Evolutionary conservation across 2,888 invertebrate genomes (phyloP).

Genomic region (Julus scandinavius): DNA sequence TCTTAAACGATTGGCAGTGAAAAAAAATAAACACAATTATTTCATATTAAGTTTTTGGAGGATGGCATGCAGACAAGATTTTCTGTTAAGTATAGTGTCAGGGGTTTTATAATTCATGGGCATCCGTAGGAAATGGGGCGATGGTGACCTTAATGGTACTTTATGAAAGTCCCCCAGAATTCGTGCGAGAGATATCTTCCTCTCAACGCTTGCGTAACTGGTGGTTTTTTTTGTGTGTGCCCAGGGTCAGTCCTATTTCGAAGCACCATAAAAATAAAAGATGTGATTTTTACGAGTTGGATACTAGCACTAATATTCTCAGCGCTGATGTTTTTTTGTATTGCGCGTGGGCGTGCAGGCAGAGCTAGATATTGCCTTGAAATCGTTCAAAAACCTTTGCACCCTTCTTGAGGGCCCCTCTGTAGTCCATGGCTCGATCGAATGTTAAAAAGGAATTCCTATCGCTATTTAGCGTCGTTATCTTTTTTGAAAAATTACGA

Average conservation of each 20-base stretch:
- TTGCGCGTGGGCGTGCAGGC: neutral
- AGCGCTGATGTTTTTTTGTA: neutral
- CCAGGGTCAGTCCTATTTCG: neutral
- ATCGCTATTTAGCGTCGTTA: neutral
- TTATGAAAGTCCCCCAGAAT: too few species aligned
- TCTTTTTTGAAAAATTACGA: too few species aligned
- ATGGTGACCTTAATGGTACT: too few species aligned
- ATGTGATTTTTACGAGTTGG: neutral
- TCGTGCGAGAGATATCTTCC: neutral
- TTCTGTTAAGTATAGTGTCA: too few species aligned
- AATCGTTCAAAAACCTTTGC: constrained; percentile 5
- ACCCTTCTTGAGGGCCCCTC: neutral
- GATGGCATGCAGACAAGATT: too few species aligned
- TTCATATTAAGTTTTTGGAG: too few species aligned
- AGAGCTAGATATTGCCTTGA: neutral
- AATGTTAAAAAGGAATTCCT: neutral
- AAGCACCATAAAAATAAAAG: neutral
- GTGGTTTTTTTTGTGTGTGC: neutral
- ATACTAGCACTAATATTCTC: neutral
- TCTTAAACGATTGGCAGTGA: too few species aligned
- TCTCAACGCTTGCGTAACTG: neutral
- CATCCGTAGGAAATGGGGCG: too few species aligned
- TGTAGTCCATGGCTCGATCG: neutral
- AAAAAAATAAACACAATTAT: too few species aligned
- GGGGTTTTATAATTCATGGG: too few species aligned